Evolutionary conservation across 2,797 vertebrate genomes (phyloP), one percentile per base, ranked within the genome.

Genomic region (Pitangus sulphuratus): DNA sequence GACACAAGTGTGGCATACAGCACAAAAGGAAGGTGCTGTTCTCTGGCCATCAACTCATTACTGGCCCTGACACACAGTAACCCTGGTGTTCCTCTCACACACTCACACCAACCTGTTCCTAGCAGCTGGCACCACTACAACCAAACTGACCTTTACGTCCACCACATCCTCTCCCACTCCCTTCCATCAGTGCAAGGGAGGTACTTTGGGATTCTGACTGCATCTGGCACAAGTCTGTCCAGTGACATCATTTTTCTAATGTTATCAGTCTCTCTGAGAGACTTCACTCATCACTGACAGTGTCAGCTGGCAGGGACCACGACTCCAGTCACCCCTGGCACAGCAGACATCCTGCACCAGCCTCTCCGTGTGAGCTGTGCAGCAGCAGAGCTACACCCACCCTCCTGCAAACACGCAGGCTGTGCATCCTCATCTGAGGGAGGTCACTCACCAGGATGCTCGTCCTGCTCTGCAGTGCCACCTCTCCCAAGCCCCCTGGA

Each of bases 151-250:
- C 65, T 35, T 40, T 37, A 82, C 15, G 75, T 31, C 28, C 26
- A 79, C 56, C 15, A 4, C 20, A 60, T 33, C 40, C 37, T 65
- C 50, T 45, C 58, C 58, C 31, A 11, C 45, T 31, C 37, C 53
- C 31, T 66, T 30, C 54, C 39, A 26, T 15, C 24, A 19, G 31
- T 2, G 28, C 56, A 76, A 60, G 21, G 60, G 24, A 85, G 4
- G 24, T 93, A 77, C 92, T 94, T 93, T 31, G 26, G 51, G 79
- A 66, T 78, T 84, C 84, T 88, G 78, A 83, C 70, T 42, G 48
- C 15, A 44, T 14, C 44, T 95, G 93, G 76, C 94, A 90, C 57
- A 39, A 56, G 10, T 51, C 56, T 39, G 17, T 16, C 37, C 11
- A n/a, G 12, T 95, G 93, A 92, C 72, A 80, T 80, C 6, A 87